Percentiles rank a stretch among this genome's conserved stretches.
Conservation (phyloP, 2,113 vertebrate species). For the Cynopterus brachyotis region DNA sequence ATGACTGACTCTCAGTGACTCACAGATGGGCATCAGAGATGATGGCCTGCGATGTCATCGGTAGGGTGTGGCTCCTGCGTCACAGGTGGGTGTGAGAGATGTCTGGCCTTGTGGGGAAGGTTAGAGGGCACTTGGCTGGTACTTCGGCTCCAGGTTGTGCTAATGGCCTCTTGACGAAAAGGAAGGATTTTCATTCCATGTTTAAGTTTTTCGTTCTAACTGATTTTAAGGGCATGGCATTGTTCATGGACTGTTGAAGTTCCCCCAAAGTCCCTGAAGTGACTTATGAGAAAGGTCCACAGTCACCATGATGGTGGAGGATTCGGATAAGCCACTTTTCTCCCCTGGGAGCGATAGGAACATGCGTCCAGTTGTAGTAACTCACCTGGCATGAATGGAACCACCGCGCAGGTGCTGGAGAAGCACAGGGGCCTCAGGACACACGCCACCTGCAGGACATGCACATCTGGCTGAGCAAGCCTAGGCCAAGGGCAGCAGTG, state of each 20-base stretch:
- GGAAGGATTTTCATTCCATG: not conserved
- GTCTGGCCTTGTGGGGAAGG: not conserved
- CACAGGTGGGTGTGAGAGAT: not conserved
- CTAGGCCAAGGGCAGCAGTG: not conserved
- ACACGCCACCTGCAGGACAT: fast-evolving
- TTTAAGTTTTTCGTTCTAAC: not conserved
- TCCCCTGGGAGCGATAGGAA: not conserved
- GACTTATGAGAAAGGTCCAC: not conserved
- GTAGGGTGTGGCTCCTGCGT: fast-evolving
- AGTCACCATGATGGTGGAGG: fast-evolving
- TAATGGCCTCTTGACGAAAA: not conserved
- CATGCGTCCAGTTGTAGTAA: not conserved
- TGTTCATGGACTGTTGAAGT: not conserved
- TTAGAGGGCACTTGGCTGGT: not conserved
- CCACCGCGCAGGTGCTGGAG: not conserved
- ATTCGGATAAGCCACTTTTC: fast-evolving
- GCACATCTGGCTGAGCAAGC: not conserved
- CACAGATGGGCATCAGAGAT: fast-evolving
- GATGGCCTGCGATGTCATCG: fast-evolving
- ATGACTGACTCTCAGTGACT: not conserved
- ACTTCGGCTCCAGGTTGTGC: not conserved
- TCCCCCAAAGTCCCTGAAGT: not conserved
- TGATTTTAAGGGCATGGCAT: not conserved
- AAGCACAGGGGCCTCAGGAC: not conserved
- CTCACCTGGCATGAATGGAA: not conserved